These are phyloP conservation scores for Platichthys flesus DNA, from an alignment of 2,113 vertebrate genomes.

Conservation along the genomic window DNA sequence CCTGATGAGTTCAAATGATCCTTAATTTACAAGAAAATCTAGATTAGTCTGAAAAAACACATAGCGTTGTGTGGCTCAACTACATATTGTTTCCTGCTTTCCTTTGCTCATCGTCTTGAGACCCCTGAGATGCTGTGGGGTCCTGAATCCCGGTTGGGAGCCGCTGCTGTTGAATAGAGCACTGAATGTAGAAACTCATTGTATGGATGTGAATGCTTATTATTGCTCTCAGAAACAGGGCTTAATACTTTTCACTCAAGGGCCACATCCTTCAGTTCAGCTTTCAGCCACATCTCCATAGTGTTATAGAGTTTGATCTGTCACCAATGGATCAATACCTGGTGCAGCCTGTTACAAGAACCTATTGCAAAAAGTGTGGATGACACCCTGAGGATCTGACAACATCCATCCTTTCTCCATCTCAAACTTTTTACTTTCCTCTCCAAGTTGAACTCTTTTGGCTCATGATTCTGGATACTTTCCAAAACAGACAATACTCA, in stretches of 20 bases:
- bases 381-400: neutral
- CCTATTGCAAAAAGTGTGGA: neutral
- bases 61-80: neutral
- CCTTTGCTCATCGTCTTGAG: neutral
- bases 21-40: neutral
- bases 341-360: neutral
- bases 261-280: neutral
- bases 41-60: neutral
- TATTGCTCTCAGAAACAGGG: neutral
- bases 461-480: neutral
- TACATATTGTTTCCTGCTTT: neutral
- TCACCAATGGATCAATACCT: neutral
- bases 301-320: neutral
- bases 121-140: neutral
- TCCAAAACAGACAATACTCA: neutral
- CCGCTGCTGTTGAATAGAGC: neutral
- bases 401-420: neutral
- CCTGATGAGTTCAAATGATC: neutral
- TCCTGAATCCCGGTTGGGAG: neutral
- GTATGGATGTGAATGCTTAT: neutral
- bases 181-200: neutral
- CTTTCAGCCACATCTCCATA: neutral
- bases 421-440: constrained; percentile 5
- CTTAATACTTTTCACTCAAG: neutral
- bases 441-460: constrained; percentile 4